Conservation (phyloP, 2,888 invertebrate genomes). For the Ashinkailepas kermadecensis region DNA sequence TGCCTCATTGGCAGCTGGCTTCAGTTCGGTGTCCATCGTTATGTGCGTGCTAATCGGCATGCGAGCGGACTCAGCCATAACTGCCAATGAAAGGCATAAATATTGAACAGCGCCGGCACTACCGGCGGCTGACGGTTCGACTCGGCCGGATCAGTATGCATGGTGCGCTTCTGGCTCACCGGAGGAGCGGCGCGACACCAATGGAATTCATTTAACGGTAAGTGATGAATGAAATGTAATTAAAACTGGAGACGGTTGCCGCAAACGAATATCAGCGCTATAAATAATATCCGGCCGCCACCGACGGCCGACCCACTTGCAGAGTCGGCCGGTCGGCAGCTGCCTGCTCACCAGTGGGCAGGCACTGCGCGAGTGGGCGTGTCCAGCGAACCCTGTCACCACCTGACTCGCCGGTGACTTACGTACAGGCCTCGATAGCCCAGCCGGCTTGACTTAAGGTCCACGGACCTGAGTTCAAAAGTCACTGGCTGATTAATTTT, state of each 20-base stretch:
- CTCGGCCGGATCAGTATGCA: background rate
- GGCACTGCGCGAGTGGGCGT: too few relatives aligned
- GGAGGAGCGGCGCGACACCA: background rate
- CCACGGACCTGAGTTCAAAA: too few relatives aligned
- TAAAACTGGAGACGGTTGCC: slow-evolving; percentile 17
- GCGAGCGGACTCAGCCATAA: background rate
- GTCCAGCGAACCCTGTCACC: too few relatives aligned
- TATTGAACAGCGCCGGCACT: slow-evolving; percentile 5
- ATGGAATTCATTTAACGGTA: slow-evolving; percentile 17
- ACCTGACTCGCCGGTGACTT: too few relatives aligned
- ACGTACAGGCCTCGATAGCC: too few relatives aligned
- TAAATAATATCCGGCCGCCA: background rate
- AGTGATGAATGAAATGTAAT: slow-evolving; percentile 17
- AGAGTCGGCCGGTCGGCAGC: too few relatives aligned
- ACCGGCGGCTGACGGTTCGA: background rate
- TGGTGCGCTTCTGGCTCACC: background rate
- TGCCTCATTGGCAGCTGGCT: too few relatives aligned
- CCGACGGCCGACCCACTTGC: background rate
- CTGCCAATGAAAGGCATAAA: slow-evolving; percentile 11
- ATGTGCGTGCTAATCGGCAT: background rate
- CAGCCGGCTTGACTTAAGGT: too few relatives aligned
- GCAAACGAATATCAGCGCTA: slow-evolving; percentile 10
- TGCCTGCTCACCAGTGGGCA: too few relatives aligned
- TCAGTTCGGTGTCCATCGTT: too few relatives aligned
- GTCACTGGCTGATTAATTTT: too few relatives aligned